Evolutionary conservation across 2,113 vertebrate genomes (phyloP).

Genomic region (Mastomys coucha): DNA sequence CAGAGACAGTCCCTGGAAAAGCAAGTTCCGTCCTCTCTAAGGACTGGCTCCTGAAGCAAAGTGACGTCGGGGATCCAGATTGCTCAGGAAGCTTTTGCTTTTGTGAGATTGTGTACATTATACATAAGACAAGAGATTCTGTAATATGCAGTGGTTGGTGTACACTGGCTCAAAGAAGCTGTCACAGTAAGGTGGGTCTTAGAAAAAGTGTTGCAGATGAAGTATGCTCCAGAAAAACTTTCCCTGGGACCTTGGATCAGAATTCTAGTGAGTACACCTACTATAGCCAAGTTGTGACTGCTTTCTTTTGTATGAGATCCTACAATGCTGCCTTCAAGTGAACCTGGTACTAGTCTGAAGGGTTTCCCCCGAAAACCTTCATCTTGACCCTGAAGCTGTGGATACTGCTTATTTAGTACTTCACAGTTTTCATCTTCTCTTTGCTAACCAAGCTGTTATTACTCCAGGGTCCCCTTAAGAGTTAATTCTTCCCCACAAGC

Average conservation of each 20-base stretch:
- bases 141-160: accelerated
- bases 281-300: accelerated
- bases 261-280: background rate
- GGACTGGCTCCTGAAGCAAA: no score
- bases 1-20: background rate
- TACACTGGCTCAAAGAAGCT: accelerated
- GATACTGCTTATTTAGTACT: background rate
- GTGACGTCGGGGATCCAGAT: accelerated
- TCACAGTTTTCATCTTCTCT: background rate
- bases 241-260: no score
- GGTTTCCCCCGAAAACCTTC: background rate
- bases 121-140: background rate
- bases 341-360: background rate
- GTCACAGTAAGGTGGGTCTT: background rate
- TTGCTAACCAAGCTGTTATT: background rate
- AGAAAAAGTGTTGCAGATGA: background rate
- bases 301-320: background rate
- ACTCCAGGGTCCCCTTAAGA: background rate
- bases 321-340: background rate
- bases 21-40: no score
- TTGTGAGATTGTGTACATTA: no score
- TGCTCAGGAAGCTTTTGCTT: background rate
- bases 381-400: background rate
- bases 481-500: background rate
- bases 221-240: background rate